Conservation (phyloP, 2,888 invertebrate genomes). For the Deilephila elpenor region DNA sequence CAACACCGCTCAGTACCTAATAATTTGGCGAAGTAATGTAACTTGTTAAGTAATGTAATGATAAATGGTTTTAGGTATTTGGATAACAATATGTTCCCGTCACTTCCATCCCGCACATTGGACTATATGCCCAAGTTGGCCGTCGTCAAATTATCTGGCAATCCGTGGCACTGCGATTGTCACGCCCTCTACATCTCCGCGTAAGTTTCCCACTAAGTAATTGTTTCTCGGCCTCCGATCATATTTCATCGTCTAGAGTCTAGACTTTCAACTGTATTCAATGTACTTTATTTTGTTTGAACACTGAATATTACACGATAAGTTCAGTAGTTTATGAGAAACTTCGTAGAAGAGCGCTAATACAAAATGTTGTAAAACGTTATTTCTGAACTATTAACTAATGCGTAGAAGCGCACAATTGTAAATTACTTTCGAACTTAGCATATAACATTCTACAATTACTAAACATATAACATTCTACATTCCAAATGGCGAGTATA, state of each 20-base stretch:
- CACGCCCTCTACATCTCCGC: slow-evolving; percentile 88
- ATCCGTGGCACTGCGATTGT: slow-evolving; percentile 93
- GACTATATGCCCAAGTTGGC: slow-evolving; percentile 86
- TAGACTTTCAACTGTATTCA: slow-evolving; percentile 6
- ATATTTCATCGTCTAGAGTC: slow-evolving; percentile 1
- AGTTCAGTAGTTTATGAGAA: neutral
- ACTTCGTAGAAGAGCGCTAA: neutral
- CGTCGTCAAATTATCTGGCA: slow-evolving; percentile 89
- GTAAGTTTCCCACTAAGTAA: slow-evolving; percentile 72
- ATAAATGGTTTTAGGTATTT: slow-evolving; percentile 85
- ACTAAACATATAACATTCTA: too few species aligned
- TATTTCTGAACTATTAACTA: neutral
- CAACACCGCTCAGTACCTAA: too few species aligned
- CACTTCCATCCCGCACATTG: slow-evolving; percentile 87
- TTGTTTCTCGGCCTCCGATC: neutral
- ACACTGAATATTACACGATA: neutral
- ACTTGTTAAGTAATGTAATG: neutral
- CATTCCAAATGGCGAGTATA: too few species aligned
- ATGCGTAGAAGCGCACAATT: neutral
- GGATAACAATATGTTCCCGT: slow-evolving; percentile 90
- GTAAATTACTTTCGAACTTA: neutral
- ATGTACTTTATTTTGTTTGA: slow-evolving; percentile 1
- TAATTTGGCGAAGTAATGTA: too few species aligned
- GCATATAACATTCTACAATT: too few species aligned
- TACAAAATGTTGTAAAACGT: neutral